Percentiles rank a stretch among this genome's conserved stretches.
These are phyloP conservation scores for Cepaea hortensis DNA, from an alignment of 2,888 invertebrate genomes.

Conservation along the genomic window DNA sequence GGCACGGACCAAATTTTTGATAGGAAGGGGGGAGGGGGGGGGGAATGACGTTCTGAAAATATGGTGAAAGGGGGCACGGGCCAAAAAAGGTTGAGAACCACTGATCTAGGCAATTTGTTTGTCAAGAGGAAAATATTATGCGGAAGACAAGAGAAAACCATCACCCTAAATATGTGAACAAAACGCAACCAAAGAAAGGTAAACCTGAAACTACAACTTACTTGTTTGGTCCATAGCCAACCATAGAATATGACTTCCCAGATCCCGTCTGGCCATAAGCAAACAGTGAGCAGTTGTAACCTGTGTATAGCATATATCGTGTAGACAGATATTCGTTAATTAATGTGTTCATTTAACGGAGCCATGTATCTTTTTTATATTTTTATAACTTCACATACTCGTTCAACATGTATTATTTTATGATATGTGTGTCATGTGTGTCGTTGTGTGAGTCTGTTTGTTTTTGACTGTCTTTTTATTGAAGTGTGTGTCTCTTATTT, in stretches of 20 bases:
- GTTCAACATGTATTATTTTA: too few species aligned
- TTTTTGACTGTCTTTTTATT: too few species aligned
- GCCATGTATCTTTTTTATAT: not conserved
- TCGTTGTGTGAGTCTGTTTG: too few species aligned
- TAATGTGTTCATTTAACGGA: not conserved
- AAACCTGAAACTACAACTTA: slow-evolving; percentile 52
- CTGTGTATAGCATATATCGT: slow-evolving; percentile 54
- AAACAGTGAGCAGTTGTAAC: slow-evolving; percentile 77
- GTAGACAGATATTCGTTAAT: not conserved
- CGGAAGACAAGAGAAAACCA: not conserved
- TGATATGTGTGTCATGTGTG: too few species aligned
- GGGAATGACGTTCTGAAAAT: too few species aligned
- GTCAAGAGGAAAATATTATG: not conserved
- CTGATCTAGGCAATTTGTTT: too few species aligned
- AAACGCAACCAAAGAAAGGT: not conserved
- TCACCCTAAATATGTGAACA: not conserved
- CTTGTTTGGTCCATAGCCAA: slow-evolving; percentile 75
- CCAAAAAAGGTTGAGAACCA: too few species aligned
- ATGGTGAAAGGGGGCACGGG: too few species aligned
- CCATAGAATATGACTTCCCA: slow-evolving; percentile 77
- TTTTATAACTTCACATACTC: too few species aligned
- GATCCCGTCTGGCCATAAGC: slow-evolving; percentile 77
- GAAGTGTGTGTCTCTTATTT: too few species aligned
- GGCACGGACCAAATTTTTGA: too few species aligned
- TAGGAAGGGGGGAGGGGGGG: too few species aligned